phyloP scores from a whole-genome alignment of 2,113 vertebrate species.

The Pelmatolapia mariae region DNA sequence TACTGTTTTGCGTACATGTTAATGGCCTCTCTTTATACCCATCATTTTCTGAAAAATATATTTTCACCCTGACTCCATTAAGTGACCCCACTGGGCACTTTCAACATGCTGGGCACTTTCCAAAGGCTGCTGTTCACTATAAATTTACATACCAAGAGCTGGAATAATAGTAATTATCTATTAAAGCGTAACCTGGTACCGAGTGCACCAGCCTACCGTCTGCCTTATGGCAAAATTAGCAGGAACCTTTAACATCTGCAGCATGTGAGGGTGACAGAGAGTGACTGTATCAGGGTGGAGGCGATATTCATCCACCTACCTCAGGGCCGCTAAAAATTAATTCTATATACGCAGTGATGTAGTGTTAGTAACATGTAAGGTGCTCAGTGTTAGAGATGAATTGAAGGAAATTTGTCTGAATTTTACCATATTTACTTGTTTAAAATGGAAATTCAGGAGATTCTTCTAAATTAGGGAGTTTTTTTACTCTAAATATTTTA shows the following conservation, averaged over 20 bases:
- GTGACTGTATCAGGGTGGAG: not conserved
- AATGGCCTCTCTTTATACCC: not conserved
- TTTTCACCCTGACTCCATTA: not conserved
- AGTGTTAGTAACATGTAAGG: not conserved
- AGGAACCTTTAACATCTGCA: not conserved
- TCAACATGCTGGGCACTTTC: not conserved
- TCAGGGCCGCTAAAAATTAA: not conserved
- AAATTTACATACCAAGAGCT: not conserved
- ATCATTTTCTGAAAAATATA: not conserved
- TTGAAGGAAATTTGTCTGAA: not conserved
- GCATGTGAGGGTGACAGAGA: not conserved
- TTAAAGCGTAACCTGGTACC: not conserved
- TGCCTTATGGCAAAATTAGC: not conserved
- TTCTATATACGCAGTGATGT: not conserved
- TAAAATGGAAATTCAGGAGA: not conserved
- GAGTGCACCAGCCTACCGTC: not conserved
- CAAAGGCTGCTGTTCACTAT: not conserved
- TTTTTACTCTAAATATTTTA: rapidly evolving
- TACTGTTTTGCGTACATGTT: not conserved
- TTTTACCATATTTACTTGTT: not conserved
- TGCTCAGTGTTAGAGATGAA: not conserved
- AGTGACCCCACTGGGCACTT: not conserved
- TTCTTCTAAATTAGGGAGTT: not conserved
- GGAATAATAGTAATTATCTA: not conserved
- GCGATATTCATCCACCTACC: rapidly evolving